A percentile compares a stretch with the other conserved stretches of the same genome.
These are phyloP conservation scores for Andrena hattorfiana DNA, from an alignment of 2,888 invertebrate genomes.

Conservation along the genomic window DNA sequence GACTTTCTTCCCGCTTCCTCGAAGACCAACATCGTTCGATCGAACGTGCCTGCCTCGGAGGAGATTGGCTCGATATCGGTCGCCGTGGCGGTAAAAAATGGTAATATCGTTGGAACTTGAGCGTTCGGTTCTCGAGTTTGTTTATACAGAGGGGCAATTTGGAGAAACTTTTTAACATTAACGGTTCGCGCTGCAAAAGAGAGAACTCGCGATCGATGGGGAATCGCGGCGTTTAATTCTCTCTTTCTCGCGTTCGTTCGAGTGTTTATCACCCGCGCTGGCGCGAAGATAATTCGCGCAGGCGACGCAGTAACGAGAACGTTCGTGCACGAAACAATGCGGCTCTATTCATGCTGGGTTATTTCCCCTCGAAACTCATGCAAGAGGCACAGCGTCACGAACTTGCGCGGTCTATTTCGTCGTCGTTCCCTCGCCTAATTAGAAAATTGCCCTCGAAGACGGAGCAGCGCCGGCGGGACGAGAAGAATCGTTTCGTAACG, in stretches of 20 bases:
- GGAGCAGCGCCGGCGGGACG: background rate
- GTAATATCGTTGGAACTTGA: no score
- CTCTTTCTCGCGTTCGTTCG: background rate
- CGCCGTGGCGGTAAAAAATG: no score
- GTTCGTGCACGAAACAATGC: slow-evolving; percentile 65
- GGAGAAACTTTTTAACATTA: no score
- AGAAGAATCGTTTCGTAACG: slow-evolving; percentile 8
- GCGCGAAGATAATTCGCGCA: slow-evolving; percentile 51
- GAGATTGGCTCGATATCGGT: no score
- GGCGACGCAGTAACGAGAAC: slow-evolving; percentile 56
- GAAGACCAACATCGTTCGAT: slow-evolving; percentile 38
- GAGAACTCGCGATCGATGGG: background rate
- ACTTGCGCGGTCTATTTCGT: slow-evolving; percentile 38
- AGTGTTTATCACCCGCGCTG: slow-evolving; percentile 36
- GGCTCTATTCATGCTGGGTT: slow-evolving; percentile 60
- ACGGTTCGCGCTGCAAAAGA: background rate
- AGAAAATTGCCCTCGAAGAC: slow-evolving; percentile 48
- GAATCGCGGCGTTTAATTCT: background rate
- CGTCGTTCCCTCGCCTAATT: slow-evolving; percentile 46
- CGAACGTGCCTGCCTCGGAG: no score
- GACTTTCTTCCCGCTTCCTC: slow-evolving; percentile 67
- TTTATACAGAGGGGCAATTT: no score
- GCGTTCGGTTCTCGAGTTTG: no score
- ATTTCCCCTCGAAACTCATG: slow-evolving; percentile 54
- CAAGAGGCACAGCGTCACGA: slow-evolving; percentile 42